Evolutionary conservation across 2,797 vertebrate species (phyloP).

Genomic region (Silurus lanzhouensis): DNA sequence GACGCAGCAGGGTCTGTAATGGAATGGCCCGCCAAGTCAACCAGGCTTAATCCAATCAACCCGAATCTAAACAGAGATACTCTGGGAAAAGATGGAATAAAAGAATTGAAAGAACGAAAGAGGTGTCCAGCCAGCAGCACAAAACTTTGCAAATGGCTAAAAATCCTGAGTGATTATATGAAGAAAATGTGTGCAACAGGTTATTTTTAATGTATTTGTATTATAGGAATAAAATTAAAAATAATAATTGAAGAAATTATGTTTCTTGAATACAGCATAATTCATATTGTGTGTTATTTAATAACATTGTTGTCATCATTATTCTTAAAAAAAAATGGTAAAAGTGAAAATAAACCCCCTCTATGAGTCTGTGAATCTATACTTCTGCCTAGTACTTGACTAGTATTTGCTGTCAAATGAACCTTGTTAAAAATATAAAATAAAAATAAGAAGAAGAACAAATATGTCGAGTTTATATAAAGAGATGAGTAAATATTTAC

Average conservation of each 20-base stretch:
- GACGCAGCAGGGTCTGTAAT: conserved; percentile 12
- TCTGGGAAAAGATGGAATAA: conserved; percentile 6
- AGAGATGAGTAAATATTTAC: neutral
- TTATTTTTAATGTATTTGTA: neutral
- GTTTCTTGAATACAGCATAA: neutral
- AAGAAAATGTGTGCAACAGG: neutral
- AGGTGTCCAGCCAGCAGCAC: neutral
- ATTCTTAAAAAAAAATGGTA: neutral
- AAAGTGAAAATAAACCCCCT: neutral
- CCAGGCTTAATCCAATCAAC: conserved; percentile 23
- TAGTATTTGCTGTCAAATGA: neutral
- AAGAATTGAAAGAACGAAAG: neutral
- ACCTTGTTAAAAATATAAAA: neutral
- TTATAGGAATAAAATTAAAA: neutral
- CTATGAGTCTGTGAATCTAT: neutral
- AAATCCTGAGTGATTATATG: neutral
- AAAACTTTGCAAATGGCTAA: neutral
- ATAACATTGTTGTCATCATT: neutral
- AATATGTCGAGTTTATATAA: neutral
- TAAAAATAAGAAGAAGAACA: too few relatives aligned
- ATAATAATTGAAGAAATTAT: too few relatives aligned
- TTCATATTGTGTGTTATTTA: neutral
- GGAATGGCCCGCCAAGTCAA: conserved; percentile 21
- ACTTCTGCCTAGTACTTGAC: neutral
- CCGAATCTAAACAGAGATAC: conserved; percentile 4